Conservation (phyloP, 2,113 vertebrate genomes). For the Megaceryle torquata region DNA sequence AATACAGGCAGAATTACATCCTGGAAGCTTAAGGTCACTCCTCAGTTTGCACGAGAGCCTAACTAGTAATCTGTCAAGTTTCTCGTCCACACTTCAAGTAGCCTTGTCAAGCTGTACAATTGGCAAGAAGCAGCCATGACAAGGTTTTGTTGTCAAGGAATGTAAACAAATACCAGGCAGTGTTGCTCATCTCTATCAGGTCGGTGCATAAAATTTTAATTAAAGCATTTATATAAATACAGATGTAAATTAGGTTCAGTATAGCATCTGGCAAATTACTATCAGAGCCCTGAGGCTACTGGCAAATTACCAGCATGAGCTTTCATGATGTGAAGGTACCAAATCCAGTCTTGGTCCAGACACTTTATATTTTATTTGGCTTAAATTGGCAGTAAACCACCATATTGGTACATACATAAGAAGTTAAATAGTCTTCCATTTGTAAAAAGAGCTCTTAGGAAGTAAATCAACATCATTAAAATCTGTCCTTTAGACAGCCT, state of each 20-base stretch:
- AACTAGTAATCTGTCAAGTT: background rate
- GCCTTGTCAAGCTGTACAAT: background rate
- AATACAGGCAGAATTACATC: background rate
- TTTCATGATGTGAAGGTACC: conserved; percentile 3
- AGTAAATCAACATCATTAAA: conserved; percentile 20
- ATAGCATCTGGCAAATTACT: conserved; percentile 54
- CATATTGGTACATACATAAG: background rate
- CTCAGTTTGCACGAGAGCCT: background rate
- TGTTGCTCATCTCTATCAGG: conserved; percentile 1
- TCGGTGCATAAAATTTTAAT: conserved; percentile 45
- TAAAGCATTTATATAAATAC: conserved; percentile 64
- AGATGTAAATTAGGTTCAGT: conserved; percentile 43
- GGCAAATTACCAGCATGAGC: conserved; percentile 22
- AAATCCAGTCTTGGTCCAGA: conserved; percentile 5
- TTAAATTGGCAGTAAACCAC: background rate
- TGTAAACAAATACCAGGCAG: conserved; percentile 17
- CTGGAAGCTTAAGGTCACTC: background rate
- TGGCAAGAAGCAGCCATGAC: background rate
- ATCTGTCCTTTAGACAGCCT: background rate
- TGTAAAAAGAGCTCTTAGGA: background rate
- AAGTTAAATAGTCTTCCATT: background rate
- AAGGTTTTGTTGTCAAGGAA: conserved; percentile 13
- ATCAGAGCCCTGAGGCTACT: conserved; percentile 27
- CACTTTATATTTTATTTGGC: background rate
- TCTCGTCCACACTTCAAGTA: background rate